Conservation (phyloP, 2,113 vertebrate species). For the Vanacampus margaritifer region DNA sequence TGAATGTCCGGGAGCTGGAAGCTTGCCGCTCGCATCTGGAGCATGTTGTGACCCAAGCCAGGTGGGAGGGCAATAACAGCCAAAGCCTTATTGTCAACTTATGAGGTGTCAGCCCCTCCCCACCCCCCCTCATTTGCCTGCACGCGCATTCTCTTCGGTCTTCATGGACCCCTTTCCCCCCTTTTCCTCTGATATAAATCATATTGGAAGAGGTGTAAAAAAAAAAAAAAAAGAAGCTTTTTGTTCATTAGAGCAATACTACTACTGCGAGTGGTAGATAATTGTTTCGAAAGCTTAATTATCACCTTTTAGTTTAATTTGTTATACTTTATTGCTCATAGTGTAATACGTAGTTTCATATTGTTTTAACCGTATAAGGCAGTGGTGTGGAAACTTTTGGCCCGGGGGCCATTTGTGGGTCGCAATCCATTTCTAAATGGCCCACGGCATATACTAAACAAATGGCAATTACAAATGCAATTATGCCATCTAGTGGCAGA, state of each 20-base stretch:
- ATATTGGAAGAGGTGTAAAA: conserved; percentile 34
- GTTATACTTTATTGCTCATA: no score
- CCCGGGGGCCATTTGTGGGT: no score
- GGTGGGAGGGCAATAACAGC: conserved; percentile 62
- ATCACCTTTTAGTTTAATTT: no score
- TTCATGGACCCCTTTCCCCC: conserved; percentile 39
- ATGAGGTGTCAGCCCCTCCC: conserved; percentile 58
- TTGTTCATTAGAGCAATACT: conserved; percentile 38
- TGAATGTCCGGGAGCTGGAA: conserved; percentile 37
- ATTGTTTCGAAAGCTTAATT: not conserved
- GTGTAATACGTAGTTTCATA: no score
- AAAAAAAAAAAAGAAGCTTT: conserved; percentile 26
- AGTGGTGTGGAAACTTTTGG: no score
- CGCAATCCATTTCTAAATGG: no score
- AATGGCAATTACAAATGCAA: no score
- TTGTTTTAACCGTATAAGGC: not conserved
- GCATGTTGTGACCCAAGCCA: conserved; percentile 59
- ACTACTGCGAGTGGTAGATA: not conserved
- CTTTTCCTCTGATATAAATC: conserved; percentile 57
- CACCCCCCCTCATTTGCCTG: conserved; percentile 34
- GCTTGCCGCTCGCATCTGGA: conserved; percentile 61
- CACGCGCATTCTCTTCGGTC: conserved; percentile 5
- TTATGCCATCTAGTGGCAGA: no score
- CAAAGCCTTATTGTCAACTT: conserved; percentile 61
- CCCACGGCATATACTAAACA: no score